Evolutionary conservation across 1,140 invertebrate species (phyloP).

Genomic region (Anagrus nilaparvatae): DNA sequence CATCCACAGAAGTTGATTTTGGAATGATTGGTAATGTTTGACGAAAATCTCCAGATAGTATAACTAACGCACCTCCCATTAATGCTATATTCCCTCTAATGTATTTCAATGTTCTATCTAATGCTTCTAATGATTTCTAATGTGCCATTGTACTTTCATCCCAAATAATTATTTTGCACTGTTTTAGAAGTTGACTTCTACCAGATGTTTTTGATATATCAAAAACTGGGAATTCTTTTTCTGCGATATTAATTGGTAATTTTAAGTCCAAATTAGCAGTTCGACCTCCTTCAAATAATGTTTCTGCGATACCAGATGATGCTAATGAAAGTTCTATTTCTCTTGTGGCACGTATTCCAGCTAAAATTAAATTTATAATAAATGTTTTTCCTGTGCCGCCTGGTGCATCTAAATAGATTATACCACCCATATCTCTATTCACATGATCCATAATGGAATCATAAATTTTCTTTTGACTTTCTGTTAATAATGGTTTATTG

Average conservation of each 20-base stretch:
- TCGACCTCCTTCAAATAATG: conserved; percentile 27
- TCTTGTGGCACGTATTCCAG: conserved; percentile 11
- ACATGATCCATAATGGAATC: conserved; percentile 17
- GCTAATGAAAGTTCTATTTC: conserved; percentile 26
- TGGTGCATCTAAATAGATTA: conserved; percentile 20
- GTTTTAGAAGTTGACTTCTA: neutral
- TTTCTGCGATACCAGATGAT: conserved; percentile 35
- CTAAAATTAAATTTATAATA: conserved; percentile 15
- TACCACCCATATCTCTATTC: conserved; percentile 6
- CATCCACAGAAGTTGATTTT: conserved; percentile 25
- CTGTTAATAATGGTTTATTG: conserved; percentile 2
- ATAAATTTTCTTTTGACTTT: conserved; percentile 16
- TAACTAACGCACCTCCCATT: conserved; percentile 23
- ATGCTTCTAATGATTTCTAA: neutral
- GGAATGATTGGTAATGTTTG: conserved; percentile 40
- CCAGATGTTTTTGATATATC: neutral
- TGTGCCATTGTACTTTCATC: neutral
- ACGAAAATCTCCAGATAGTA: conserved; percentile 35
- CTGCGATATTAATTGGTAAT: conserved; percentile 22
- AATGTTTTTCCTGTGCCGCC: conserved; percentile 23
- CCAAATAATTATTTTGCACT: neutral
- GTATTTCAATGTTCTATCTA: conserved; percentile 21
- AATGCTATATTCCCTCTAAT: conserved; percentile 14
- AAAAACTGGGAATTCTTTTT: neutral
- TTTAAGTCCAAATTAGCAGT: conserved; percentile 31